Conservation (phyloP, 2,888 invertebrate genomes). For the Aquatica leii region DNA sequence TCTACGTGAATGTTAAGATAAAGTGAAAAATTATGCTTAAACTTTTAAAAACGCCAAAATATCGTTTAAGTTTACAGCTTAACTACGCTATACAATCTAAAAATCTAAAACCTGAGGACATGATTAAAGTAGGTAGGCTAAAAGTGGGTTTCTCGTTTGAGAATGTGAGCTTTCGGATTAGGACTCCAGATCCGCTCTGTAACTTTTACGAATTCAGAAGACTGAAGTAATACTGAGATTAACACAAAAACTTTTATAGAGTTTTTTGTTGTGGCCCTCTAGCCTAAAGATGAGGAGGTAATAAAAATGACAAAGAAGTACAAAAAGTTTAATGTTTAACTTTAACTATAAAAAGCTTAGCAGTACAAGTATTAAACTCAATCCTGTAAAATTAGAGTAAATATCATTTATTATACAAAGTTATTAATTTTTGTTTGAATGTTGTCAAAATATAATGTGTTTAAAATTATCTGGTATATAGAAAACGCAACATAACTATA, state of each 20-base stretch:
- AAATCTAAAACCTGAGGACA: conserved; percentile 37
- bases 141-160: conserved; percentile 27
- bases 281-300: conserved; percentile 29
- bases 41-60: conserved; percentile 28
- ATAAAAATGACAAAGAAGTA: conserved; percentile 25
- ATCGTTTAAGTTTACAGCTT: conserved; percentile 36
- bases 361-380: conserved; percentile 1
- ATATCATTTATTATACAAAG: no score
- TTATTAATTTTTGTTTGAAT: no score
- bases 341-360: conserved; percentile 16
- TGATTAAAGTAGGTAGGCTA: conserved; percentile 36
- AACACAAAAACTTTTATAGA: conserved; percentile 39
- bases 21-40: conserved; percentile 31
- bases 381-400: no score
- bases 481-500: no score
- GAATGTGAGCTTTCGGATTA: conserved; percentile 36
- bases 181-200: conserved; percentile 33
- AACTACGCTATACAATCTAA: conserved; percentile 34
- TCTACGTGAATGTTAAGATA: conserved; percentile 23
- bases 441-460: no score
- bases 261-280: conserved; percentile 34
- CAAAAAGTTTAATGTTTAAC: conserved; percentile 20
- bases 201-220: conserved; percentile 35
- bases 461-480: no score
- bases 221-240: conserved; percentile 37